Evolutionary conservation across 2,888 invertebrate genomes (phyloP), one percentile per base, ranked within the genome.

Genomic region (Linyphia triangularis): DNA sequence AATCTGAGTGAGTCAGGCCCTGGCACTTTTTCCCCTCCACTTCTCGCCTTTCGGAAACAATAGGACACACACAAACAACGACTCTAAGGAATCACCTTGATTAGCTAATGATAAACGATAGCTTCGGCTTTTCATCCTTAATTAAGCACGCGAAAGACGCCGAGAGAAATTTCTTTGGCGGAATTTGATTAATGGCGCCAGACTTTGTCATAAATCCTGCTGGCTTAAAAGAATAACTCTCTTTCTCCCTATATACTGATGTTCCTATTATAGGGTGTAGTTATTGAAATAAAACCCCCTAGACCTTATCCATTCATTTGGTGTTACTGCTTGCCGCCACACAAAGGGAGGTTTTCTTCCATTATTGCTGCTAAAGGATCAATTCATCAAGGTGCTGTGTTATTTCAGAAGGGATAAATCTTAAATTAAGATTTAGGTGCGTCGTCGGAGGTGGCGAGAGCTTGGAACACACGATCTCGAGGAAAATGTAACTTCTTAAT

Each of bases 81-180:
- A 51, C 86, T 13, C 57, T 26, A 59, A 67, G 75, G 84, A 73
- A 86, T 86, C 72, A 65, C 73, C 75, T 57, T 86, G 86, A 86
- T 86, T 86, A 86, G 81, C 73, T 86, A 86, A 86, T 86, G 86
- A 86, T 86, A 86, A 86, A 86, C 86, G 86, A 86, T 86, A 86
- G 73, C 86, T 86, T 73, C 73, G 81, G 37, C 86, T 86, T 86
- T 86, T 86, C 86, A 86, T 81, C 86, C 86, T 73, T 86, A 86
- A 86, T 86, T 86, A 86, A 86, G 86, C 86, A 67, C 86, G 72
- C 65, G 67, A 43, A 77, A 85, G 70, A 72, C 67, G 65, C 70
- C 33, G 33, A 24, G 75, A 26, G 51, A 40, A 73, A 37, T 81
- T 86, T 86, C 86, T 86, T 86, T 86, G 65, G 73, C 30, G 43